Percentiles rank a stretch among this genome's conserved stretches.
These are phyloP conservation scores for Cossypha polioptera DNA, from an alignment of 2,797 vertebrate species.

Conservation along the genomic window DNA sequence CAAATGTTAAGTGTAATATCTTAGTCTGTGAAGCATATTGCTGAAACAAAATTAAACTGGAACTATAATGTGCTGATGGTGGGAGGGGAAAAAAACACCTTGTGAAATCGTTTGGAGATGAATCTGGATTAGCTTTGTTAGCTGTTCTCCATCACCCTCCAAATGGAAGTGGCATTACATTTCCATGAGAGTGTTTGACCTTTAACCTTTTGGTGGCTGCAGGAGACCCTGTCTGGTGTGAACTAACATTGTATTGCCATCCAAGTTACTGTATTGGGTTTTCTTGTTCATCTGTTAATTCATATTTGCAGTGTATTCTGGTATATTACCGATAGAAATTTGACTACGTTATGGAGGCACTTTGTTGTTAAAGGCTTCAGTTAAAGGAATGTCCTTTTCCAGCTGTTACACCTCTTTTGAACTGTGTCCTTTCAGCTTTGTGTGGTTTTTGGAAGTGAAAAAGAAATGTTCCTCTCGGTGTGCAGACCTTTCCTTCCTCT, in stretches of 20 bases:
- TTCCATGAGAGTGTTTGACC: neutral
- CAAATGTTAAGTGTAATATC: conserved; percentile 46
- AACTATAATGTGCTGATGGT: neutral
- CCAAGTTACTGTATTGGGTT: neutral
- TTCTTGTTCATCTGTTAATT: neutral
- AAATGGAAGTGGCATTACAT: too few relatives aligned
- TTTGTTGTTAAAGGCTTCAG: neutral
- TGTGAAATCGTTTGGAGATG: too few relatives aligned
- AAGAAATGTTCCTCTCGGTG: neutral
- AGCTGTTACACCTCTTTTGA: neutral
- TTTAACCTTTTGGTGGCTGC: neutral
- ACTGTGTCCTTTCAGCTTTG: neutral
- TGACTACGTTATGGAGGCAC: neutral
- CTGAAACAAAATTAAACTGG: conserved; percentile 1
- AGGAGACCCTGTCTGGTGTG: neutral
- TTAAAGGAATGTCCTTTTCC: neutral
- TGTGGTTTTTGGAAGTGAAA: neutral
- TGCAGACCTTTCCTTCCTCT: conserved; percentile 45
- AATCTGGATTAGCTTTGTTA: too few relatives aligned
- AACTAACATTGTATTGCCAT: neutral
- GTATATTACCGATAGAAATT: neutral
- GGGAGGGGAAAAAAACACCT: too few relatives aligned
- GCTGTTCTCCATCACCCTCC: too few relatives aligned
- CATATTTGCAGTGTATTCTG: neutral
- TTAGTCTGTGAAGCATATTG: neutral